Base-by-base conservation (phyloP, 2,797 vertebrate species). In the Yasuhikotakia modesta region DNA sequence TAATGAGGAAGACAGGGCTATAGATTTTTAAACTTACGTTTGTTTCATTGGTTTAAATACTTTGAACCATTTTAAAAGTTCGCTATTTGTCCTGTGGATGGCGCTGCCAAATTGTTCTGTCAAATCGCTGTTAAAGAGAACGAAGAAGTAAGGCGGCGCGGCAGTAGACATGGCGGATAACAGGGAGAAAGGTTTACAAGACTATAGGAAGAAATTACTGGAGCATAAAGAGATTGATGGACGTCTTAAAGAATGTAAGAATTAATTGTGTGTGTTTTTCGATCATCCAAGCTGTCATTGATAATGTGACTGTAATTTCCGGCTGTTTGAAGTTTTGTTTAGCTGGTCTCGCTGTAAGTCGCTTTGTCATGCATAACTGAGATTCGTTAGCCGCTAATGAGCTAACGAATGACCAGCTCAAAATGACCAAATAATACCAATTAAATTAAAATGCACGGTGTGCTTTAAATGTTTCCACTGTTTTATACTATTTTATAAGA, bases 201-300 rank as follows among this genome's bases (percentile, higher is more conserved):
- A 99, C 43, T 98, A 98, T 80, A 95, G 97, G 79, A 98, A 98
- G 88, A 98, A 98, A 92, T 89, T 99, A 79, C 87, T 99, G 75
- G 97, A 99, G 89, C 97, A 99, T 81, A 99, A 99, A 92, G 97
- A 99, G 89, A 96, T 99, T 19, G 97, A 98, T 50, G 97, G 97
- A 4, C 93, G 97, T 65, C 91, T 99, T 55, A 98, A 97, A 92
- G 97, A 98, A 87, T 82, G 97, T 99, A 89, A 92, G 94, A 82
- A 8, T 12, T 7, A 2, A 1, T 0, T 16, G 3, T 66, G 10
- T 73, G 13, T 68, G n/a, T 11, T 24, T 2, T 7, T 43, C 5
- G 10, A 21, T 16, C 4, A 1, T 24, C 0, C 46, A 64, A 3
- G 1, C 21, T 24, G 11, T 21, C 46, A 17, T 21, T 6, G 1